These are phyloP conservation scores for Geotrupes spiniger DNA, from an alignment of 2,888 invertebrate genomes.

Conservation along the genomic window DNA sequence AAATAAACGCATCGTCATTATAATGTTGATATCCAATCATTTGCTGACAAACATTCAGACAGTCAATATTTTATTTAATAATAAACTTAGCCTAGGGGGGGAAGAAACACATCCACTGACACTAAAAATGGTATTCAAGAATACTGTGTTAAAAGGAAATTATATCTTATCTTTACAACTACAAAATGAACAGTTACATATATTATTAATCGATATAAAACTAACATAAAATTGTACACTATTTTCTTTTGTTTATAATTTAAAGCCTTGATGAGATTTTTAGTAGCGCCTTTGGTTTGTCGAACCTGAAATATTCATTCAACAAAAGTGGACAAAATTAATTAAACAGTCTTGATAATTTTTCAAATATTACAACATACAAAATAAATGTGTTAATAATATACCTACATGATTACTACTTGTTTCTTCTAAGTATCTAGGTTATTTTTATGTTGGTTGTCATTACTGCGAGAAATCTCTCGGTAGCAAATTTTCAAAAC, in stretches of 20 bases:
- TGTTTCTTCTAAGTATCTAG: too few relatives aligned
- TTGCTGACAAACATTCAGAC: constrained; percentile 17
- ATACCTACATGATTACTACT: too few relatives aligned
- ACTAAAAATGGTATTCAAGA: constrained; percentile 1
- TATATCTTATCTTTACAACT: constrained; percentile 3
- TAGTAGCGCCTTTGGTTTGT: constrained; percentile 25
- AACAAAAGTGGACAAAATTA: constrained; percentile 20
- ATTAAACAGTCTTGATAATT: constrained; percentile 1
- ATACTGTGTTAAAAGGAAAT: constrained; percentile 6
- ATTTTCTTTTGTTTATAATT: constrained; percentile 11
- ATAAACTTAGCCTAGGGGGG: constrained; percentile 11
- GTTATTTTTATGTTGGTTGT: too few relatives aligned
- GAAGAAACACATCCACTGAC: constrained; percentile 3
- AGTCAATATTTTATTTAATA: constrained; percentile 11
- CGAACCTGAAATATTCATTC: constrained; percentile 23
- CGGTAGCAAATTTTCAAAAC: too few relatives aligned
- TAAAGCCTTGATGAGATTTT: constrained; percentile 22
- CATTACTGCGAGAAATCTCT: too few relatives aligned
- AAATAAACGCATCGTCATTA: constrained; percentile 13
- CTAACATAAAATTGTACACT: constrained; percentile 18
- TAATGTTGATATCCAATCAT: constrained; percentile 6
- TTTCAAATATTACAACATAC: constrained; percentile 2
- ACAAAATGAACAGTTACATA: constrained; percentile 8
- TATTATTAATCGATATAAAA: constrained; percentile 9
- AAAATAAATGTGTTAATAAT: background rate